These are phyloP conservation scores for Phorcus lineatus DNA, from an alignment of 2,888 invertebrate genomes.

Conservation along the genomic window DNA sequence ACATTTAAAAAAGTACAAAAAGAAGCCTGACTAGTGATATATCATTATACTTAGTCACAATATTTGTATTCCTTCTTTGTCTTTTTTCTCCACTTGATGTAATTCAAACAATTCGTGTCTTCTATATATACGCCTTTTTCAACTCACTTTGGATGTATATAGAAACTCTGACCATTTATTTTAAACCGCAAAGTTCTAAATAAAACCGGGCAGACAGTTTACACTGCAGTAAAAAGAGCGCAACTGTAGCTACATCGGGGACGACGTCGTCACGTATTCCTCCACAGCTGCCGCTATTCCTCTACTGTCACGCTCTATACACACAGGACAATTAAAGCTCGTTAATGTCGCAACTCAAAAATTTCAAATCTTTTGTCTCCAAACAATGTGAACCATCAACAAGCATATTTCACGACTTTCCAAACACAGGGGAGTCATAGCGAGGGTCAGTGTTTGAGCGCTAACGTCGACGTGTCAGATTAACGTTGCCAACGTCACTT, in stretches of 20 bases:
- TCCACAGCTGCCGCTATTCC: neutral
- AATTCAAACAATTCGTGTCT: too few relatives aligned
- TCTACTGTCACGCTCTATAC: neutral
- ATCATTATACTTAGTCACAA: too few relatives aligned
- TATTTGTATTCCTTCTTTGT: too few relatives aligned
- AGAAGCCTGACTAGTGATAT: too few relatives aligned
- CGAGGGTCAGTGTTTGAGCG: neutral
- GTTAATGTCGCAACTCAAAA: neutral
- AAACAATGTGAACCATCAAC: constrained; percentile 13
- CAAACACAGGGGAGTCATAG: neutral
- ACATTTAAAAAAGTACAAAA: too few relatives aligned
- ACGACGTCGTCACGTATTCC: neutral
- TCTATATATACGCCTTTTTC: too few relatives aligned
- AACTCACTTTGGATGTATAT: too few relatives aligned
- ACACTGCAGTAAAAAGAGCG: neutral
- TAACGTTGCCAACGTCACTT: neutral
- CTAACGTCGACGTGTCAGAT: neutral
- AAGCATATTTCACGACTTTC: neutral
- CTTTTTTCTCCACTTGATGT: too few relatives aligned
- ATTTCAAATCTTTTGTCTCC: constrained; percentile 22
- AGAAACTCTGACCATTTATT: neutral
- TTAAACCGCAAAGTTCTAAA: neutral
- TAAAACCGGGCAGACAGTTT: neutral
- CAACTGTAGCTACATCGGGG: neutral
- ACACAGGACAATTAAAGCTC: neutral